Evolutionary conservation across 2,113 vertebrate species (phyloP).

Genomic region (Pelusios castaneus): DNA sequence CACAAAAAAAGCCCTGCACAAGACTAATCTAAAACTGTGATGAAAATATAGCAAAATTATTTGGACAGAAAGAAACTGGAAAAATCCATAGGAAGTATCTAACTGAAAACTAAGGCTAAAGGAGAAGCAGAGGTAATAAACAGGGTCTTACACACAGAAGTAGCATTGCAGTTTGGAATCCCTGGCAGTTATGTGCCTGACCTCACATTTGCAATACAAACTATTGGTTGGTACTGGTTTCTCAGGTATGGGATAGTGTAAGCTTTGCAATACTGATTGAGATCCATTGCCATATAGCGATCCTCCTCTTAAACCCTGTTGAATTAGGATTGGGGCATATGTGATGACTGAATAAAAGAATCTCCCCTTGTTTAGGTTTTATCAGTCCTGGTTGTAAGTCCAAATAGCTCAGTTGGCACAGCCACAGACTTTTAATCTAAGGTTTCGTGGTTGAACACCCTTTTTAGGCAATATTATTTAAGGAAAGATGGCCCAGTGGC

Average conservation of each 20-base stretch:
- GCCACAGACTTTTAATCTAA: neutral
- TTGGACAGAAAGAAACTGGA: neutral
- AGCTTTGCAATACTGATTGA: neutral
- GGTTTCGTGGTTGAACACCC: neutral
- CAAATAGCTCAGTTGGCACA: neutral
- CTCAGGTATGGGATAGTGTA: neutral
- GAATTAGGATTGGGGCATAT: neutral
- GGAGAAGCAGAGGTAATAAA: neutral
- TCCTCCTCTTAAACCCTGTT: neutral
- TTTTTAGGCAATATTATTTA: neutral
- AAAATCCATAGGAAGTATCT: neutral
- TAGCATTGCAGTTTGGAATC: neutral
- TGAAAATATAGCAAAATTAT: neutral
- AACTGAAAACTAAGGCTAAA: neutral
- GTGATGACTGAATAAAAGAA: neutral
- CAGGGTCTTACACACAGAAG: neutral
- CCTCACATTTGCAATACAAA: neutral
- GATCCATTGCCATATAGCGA: neutral
- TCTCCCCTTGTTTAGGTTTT: neutral
- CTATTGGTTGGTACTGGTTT: neutral
- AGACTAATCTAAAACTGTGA: neutral
- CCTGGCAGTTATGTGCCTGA: neutral
- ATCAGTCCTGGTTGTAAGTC: neutral
- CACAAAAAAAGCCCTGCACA: too few species aligned
- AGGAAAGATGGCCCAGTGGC: neutral